These are phyloP conservation scores for Diploptera punctata DNA, from an alignment of 2,888 invertebrate species.

Conservation along the genomic window DNA sequence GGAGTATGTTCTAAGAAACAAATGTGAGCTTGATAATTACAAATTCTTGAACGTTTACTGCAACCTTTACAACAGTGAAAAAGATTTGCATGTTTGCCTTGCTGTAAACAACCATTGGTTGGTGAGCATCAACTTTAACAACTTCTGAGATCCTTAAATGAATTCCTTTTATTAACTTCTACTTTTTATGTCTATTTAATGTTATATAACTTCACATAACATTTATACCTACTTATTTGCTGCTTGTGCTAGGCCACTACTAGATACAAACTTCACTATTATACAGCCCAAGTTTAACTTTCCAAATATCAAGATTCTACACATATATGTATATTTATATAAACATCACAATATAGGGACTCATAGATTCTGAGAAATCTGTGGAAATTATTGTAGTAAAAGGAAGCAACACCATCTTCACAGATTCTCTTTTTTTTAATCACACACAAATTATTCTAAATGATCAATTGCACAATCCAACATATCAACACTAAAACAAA, in stretches of 20 bases:
- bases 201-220: neutral
- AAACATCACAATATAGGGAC: neutral
- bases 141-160: too few relatives aligned
- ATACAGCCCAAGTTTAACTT: neutral
- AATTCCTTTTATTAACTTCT: neutral
- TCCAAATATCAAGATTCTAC: neutral
- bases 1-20: too few relatives aligned
- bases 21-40: too few relatives aligned
- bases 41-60: too few relatives aligned
- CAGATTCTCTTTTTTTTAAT: neutral
- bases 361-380: neutral
- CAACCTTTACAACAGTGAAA: too few relatives aligned
- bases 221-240: too few relatives aligned
- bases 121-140: too few relatives aligned
- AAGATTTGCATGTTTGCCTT: too few relatives aligned
- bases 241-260: slow-evolving; percentile 3
- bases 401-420: neutral
- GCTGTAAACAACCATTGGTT: too few relatives aligned
- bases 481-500: neutral
- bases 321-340: too few relatives aligned
- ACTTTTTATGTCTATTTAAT: neutral
- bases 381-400: neutral
- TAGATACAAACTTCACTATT: neutral
- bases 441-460: neutral
- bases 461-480: slow-evolving; percentile 9